phyloP scores from a whole-genome alignment of 2,113 vertebrate genomes.

The Podarcis cretensis region DNA sequence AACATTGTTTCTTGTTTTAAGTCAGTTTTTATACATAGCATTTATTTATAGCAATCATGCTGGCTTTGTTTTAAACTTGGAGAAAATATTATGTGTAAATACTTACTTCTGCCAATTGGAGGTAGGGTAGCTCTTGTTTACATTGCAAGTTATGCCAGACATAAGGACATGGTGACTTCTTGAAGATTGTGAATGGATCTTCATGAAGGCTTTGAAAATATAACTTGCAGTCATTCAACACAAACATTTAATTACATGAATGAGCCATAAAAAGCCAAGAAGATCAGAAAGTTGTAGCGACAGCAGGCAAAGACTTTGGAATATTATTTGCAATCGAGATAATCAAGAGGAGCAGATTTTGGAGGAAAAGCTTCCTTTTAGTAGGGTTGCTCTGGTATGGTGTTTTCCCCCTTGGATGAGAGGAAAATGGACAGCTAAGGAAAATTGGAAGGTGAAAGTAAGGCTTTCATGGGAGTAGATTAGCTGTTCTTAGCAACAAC shows the following conservation, averaged over 20 bases:
- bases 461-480: neutral
- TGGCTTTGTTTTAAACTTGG: neutral
- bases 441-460: neutral
- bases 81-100: neutral
- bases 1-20: neutral
- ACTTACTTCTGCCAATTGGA: neutral
- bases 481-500: neutral
- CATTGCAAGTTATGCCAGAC: neutral
- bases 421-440: neutral
- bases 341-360: neutral
- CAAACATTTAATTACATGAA: neutral
- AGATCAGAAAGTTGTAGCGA: neutral
- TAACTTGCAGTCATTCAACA: neutral
- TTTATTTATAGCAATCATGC: neutral
- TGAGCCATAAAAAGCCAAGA: neutral
- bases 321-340: neutral
- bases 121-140: neutral
- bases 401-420: too few species aligned
- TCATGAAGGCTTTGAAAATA: neutral
- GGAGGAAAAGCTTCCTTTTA: neutral
- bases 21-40: neutral
- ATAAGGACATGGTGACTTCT: neutral
- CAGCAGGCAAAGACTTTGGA: neutral
- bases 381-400: neutral
- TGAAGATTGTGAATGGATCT: neutral